Evolutionary conservation across 2,113 vertebrate genomes (phyloP).

Genomic region (Lagopus leucura): DNA sequence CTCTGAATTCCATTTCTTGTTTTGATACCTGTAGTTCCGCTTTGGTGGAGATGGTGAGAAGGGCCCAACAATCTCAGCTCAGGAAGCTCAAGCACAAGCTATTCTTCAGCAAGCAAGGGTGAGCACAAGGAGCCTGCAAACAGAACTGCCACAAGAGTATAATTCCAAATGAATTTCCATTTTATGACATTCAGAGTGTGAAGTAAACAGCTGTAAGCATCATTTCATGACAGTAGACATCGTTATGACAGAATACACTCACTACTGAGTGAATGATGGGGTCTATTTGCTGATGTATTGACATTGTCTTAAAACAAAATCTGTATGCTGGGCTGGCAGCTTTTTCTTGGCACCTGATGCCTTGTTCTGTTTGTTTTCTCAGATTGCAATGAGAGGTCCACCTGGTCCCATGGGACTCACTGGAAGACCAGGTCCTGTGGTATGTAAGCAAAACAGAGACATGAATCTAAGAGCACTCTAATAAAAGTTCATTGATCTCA

Average conservation of each 20-base stretch:
- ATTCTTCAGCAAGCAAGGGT: constrained; percentile 98
- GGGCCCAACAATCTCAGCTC: constrained; percentile 92
- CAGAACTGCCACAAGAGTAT: neutral
- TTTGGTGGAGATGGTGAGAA: constrained; percentile 94
- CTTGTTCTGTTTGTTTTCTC: constrained; percentile 40
- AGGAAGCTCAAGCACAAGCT: constrained; percentile 97
- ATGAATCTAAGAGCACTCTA: neutral
- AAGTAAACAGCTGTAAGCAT: neutral
- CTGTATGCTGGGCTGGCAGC: neutral
- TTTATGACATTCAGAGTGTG: neutral
- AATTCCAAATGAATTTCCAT: neutral
- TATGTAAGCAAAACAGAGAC: constrained; percentile 75
- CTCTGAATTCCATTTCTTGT: neutral
- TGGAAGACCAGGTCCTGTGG: constrained; percentile 97
- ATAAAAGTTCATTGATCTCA: neutral
- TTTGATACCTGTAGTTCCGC: constrained; percentile 84
- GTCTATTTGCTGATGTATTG: neutral
- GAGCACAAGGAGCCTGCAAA: constrained; percentile 63
- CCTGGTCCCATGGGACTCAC: constrained; percentile 97
- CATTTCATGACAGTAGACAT: neutral
- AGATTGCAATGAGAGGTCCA: constrained; percentile 97
- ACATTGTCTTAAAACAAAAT: neutral
- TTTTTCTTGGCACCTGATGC: neutral
- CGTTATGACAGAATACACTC: neutral
- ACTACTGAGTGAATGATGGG: neutral